Evolutionary conservation across 1,140 invertebrate species (phyloP), one percentile per base, ranked within the genome.

Genomic region (Drosophila saltans): DNA sequence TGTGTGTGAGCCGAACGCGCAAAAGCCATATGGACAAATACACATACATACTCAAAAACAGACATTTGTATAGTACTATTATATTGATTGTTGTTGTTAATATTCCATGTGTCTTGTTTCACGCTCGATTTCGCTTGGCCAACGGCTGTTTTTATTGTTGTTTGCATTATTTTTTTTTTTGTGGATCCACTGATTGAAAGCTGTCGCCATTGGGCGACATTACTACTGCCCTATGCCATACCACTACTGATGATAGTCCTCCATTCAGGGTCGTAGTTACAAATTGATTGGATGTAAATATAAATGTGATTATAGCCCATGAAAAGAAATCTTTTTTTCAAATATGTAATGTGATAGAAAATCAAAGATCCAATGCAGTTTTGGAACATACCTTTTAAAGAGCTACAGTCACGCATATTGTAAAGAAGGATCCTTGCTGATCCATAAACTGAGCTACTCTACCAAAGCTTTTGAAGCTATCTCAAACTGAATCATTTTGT

Each of bases 101-200:
- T 16, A 66, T 72, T 86, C 65, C 78, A 84, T 75, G 66, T 68
- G 75, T 78, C 52, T 71, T 78, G 80, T 81, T 85, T 84, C 65
- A 85, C 77, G 77, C 81, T 81, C 64, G 67, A 81, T 85, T 81
- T 81, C 70, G 72, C 64, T 56, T 69, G 40, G 52, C 62, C 57
- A 73, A 72, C 71, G 48, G 72, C 72, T 75, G 58, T 43, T 56
- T 45, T 72, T 69, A 55, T 74, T 59, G 57, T 40, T 59, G 57
- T 59, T 59, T 59, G 57, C 36, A 33, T 58, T 30, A 8, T 16
- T 16, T 16, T 30, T 16, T 58, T 58, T 39, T 36, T 30, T 58
- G 10, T 10, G 5, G 3, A 2, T 57, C 56, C 33, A 36, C 56
- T 78, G 75, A 78, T 78, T 78, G 71, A 77, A 78, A 78, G 68